Base-by-base conservation (phyloP, 2,888 invertebrate species). In the Balanococcus diminutus region DNA sequence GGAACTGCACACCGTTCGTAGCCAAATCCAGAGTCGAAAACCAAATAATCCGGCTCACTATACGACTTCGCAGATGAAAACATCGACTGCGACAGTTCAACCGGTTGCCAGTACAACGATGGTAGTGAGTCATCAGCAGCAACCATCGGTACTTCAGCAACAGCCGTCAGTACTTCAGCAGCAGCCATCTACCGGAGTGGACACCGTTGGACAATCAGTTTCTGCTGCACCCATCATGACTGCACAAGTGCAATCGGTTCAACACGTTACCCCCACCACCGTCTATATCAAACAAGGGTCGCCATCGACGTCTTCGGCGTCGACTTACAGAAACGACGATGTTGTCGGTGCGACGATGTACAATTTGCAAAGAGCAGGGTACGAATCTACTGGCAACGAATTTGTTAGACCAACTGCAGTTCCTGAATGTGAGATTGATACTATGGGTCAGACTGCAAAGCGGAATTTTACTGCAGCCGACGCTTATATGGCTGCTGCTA, bases 1-100 rank as follows among this genome's bases (percentile, higher is more conserved):
- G 14, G 46, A 86, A 19, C 72, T 86, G 19, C 87, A 87, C 75
- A 16, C 67, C n/a, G 42, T 72, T 14, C 46, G 31, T 16, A 36
- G 19, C 19, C 42, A 75, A 25, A 75, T 72, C 6, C 75, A 85
- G n/a, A 67, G 11, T 16, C 72, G 84, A 2, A 84, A 84, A 84
- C 25, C 67, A 1, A 84, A 84, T 22, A 79, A 36, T 36, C 75
- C 75, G 16, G 36, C 75, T 32, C 75, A 79, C 14, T 75, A 75
- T 22, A 16, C 28, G 1, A 36, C 75, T 14, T 36, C 75, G 1
- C 75, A 79, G 11, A 79, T 79, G 9, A 79, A 79, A 72, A 72
- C 31, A 31, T 19, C 67, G 8, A 2, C 19, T 4, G 61, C 19
- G 19, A 46, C 46, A 56, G 6, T 8, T 56, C 56, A 56, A 22